Base-by-base conservation (phyloP, 92 coral and sea anemone genomes). In the Porites divaricata region DNA sequence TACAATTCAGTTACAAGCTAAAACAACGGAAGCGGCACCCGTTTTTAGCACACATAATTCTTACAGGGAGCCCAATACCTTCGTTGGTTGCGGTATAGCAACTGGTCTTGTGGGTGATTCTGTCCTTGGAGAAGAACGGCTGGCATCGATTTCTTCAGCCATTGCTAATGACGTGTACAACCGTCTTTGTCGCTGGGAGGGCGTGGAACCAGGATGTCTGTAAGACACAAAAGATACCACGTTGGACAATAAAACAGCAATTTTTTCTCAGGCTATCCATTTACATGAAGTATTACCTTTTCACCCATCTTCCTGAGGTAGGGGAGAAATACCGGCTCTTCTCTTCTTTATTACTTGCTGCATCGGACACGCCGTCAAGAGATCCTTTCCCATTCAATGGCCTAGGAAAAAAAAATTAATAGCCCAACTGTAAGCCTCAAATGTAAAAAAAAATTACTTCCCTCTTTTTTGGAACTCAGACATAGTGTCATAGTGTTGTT, bases 131-230 rank as follows among this genome's bases (percentile, higher is more conserved):
- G 90, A 85, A 54, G 90, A 90, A 52, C 98, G 96, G 54, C 83
- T 90, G 22, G 95, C 94, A 78, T 97, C 98, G 51, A 95, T 94
- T 78, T 97, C 95, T 63, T 97, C 99, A 6, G 99, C 98, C 76
- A 97, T 93, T 7, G 99, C 90, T 25, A 97, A 84, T 68, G 99
- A 96, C 5, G 99, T 97, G 83, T 97, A 95, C 75, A 97, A 89
- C 26, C 99, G 95, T 15, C 96, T 91, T 41, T 93, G 97, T 57
- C 99, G 90, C 86, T 97, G 93, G 2, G 99, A 97, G 1, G 99
- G 99, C 10, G 98, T 92, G 41, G 99, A 97, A 21, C 98, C 99
- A 50, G 99, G 99, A 83, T 96, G 93, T 67, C 99, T 96, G 45
- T 4, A 35, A 35, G 45, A 35, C 45, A 35, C 4, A 35, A 35